Base-by-base conservation (phyloP, 2,113 vertebrate species). In the western clawed frog (Xenopus tropicalis) region DNA sequence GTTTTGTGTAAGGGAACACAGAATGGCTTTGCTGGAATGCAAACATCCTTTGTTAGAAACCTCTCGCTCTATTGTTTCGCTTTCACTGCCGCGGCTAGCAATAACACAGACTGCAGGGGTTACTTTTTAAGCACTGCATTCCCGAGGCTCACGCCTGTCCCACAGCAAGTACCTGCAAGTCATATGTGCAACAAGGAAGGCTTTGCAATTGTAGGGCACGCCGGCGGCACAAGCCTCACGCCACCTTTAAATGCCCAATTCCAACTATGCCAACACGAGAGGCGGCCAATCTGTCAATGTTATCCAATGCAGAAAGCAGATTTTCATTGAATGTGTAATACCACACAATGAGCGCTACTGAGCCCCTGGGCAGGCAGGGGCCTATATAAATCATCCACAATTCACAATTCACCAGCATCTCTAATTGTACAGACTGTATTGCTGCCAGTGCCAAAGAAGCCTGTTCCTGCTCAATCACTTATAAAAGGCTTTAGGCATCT, bases 111-210 rank as follows among this genome's bases (percentile, higher is more conserved):
- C 13, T 23, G 17, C 20, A 25, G 43, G 21, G 25, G 21, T 62
- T 29, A 14, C 58, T 14, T 44, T 65, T 43, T 24, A 56, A 22
- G 4, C 5, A 1, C 11, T 44, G 52, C 54, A 56, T 54, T 65
- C 58, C 44, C 22, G 16, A 20, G 14, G 24, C 14, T n/a, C 17
- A 11, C 25, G 17, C 61, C 24, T 16, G 14, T 59, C 64, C 54
- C 20, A 67, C 22, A 61, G 48, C 64, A 67, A 61, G 72, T 67
- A 61, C 4, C 54, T 61, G 62, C 72, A 74, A 51, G 72, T 48
- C 37, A 61, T 43, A 67, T 8, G n/a, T 14, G 23, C 11, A 10
- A 56, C 43, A 37, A 24, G 10, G 48, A 19, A 59, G 59, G 59
- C 72, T 23, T 11, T 21, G 19, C 42, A 19, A 9, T 37, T 2